phyloP scores from a whole-genome alignment of 1,140 invertebrate genomes.

The Sitobion miscanthi region DNA sequence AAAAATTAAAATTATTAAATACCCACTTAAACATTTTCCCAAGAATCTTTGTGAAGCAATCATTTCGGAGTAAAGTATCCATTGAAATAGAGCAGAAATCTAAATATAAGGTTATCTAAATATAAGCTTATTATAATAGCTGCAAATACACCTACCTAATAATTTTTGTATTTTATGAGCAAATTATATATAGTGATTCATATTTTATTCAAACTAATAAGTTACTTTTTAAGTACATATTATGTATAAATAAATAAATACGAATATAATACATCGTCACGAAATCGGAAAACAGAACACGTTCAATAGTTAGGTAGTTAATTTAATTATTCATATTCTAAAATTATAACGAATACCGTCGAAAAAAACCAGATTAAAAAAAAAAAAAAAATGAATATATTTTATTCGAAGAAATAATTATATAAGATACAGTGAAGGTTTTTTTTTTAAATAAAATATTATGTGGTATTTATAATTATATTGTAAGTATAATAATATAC shows the following conservation, averaged over 20 bases:
- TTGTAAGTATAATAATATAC: no score
- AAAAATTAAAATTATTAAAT: no score
- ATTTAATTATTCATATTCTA: neutral
- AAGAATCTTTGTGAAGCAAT: no score
- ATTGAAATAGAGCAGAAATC: neutral
- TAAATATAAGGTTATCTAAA: no score
- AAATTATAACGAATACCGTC: no score
- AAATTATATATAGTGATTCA: neutral
- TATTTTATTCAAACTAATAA: neutral
- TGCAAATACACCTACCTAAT: neutral
- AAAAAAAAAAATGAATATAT: no score
- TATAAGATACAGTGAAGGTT: no score
- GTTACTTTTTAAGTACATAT: neutral
- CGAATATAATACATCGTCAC: neutral
- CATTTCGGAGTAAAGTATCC: no score
- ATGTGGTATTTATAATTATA: no score
- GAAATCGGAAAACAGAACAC: neutral
- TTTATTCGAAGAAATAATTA: no score
- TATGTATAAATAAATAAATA: neutral
- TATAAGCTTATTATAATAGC: neutral
- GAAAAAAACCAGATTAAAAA: no score
- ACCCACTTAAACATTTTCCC: rapidly evolving
- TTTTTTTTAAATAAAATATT: no score
- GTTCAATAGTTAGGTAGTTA: neutral
- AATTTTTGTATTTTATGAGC: neutral